Evolutionary conservation across 1,140 invertebrate species (phyloP), one percentile per base, ranked within the genome.

Genomic region (Macrosteles quadrilineatus): DNA sequence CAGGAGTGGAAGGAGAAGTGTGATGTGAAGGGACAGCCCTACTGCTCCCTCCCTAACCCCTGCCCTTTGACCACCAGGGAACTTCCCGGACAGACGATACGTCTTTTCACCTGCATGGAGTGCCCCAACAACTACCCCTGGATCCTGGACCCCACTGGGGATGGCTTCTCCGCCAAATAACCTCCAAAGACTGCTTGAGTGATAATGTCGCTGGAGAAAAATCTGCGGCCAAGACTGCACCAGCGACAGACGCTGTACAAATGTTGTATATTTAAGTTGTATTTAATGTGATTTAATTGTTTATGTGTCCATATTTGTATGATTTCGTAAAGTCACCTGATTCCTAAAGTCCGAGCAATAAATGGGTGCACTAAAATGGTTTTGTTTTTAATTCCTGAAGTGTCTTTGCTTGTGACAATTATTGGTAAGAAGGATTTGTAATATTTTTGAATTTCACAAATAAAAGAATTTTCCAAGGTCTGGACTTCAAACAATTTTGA

Each of bases 111-210:
- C 53, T 97, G 95, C 81, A 94, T 96, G 90, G 94, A 96, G 80
- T 97, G 95, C 80, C 95, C 95, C 50, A 94, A 95, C 76, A 95
- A 96, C 80, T 97, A 97, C 79, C 95, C 95, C 29, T 97, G 95
- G 95, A 89, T 97, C 75, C 85, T 96, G 73, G 94, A 97, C 82
- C 95, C 95, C 67, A 97, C 94, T 74, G 95, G 95, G 74, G 94
- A 97, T 83, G 95, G 94, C 76, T 94, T 95, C 84, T 91, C 90
- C 74, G 89, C 87, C 75, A 92, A 86, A 77, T 45, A 72, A 63
- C 11, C 47, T 50, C 47, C 47, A 50, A 50, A 50, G 47, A 50
- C 47, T 50, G 47, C n/a, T 19, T 3, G 14, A 50, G 21, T 19
- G 6, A 19, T 40, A 17, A 9, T 6, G 21, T 19, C 47, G 14